A percentile compares a stretch with the other conserved stretches of the same genome.
phyloP scores from a whole-genome alignment of 2,888 invertebrate genomes.

The Drosophila heteroneura region DNA sequence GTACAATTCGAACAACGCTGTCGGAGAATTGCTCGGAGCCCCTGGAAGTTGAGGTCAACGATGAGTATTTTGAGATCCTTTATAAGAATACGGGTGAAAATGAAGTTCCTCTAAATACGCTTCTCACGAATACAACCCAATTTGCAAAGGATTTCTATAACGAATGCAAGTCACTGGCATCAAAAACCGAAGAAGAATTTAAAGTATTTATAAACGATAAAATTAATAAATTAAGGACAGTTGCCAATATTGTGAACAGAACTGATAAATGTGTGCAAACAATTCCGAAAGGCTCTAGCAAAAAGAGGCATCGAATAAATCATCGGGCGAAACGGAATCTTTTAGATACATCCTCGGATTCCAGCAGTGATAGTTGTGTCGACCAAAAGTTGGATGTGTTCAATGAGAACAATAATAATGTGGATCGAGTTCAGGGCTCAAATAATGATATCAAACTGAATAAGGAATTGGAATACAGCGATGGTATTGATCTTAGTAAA shows the following conservation, averaged over 20 bases:
- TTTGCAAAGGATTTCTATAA: constrained; percentile 69
- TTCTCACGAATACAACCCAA: constrained; percentile 51
- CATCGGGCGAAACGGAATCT: constrained; percentile 63
- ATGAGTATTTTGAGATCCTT: constrained; percentile 61
- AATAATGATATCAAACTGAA: constrained; percentile 7
- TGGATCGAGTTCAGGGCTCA: not conserved
- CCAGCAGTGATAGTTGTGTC: constrained; percentile 19
- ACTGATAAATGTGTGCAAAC: constrained; percentile 55
- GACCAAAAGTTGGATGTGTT: not conserved
- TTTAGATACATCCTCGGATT: constrained; percentile 55
- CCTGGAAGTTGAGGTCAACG: constrained; percentile 61
- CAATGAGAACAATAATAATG: not conserved
- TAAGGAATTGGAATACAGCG: constrained; percentile 59
- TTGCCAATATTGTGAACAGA: constrained; percentile 27
- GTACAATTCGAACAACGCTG: not conserved
- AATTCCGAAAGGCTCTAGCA: constrained; percentile 35
- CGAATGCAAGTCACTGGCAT: constrained; percentile 59
- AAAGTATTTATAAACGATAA: constrained; percentile 61
- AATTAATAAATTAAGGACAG: constrained; percentile 54
- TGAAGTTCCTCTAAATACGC: not conserved
- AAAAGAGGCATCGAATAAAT: constrained; percentile 62
- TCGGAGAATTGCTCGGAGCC: constrained; percentile 68
- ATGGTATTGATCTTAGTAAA: constrained; percentile 71
- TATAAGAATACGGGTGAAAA: constrained; percentile 38
- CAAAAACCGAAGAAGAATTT: constrained; percentile 54